Evolutionary conservation across 2,888 invertebrate species (phyloP), one percentile per base, ranked within the genome.

Genomic region (Operophtera brumata): DNA sequence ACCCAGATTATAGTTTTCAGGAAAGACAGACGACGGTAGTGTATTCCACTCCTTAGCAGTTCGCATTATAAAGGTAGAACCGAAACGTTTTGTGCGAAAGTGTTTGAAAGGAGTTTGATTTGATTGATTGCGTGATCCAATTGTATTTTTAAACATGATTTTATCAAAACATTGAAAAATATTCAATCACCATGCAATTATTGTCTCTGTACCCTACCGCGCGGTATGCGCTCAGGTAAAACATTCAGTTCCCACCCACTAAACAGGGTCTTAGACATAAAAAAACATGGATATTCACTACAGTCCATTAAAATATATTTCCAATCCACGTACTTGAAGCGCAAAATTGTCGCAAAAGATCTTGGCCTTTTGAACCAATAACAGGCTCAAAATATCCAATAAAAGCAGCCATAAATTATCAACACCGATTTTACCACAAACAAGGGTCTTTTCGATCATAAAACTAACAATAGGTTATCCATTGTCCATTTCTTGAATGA

Each of bases 391-490:
- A 57, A 55, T 59, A 43, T 32, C 40, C 30, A 45, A 57, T 50
- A 65, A 62, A 59, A 64, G 49, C 51, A 59, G 69, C 64, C 69
- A 71, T 77, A 77, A 76, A 77, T 77, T 72, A 74, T 53, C 52
- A 56, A 61, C 67, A 65, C 65, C 64, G 69, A 65, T 70, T 68
- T 66, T 57, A 71, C 76, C 76, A 67, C 75, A 77, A 75, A 69
- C 71, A 69, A 65, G 66, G 61, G 45, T 51, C 57, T 44, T 52
- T 61, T 57, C 37, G 56, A 59, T 61, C 65, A 65, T 65, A 61
- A 64, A 62, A 56, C 49, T 51, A 6, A 64, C 64, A 64, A 64
- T 54, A 50, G 57, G 10, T 43, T n/a, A 42, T 40, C 64, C 65
- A 70, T 67, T 61, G 53, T 66, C 20, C 43, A 6, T 47, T 52